Conservation (phyloP, 2,888 invertebrate genomes). For the Tetragonisca angustula region DNA sequence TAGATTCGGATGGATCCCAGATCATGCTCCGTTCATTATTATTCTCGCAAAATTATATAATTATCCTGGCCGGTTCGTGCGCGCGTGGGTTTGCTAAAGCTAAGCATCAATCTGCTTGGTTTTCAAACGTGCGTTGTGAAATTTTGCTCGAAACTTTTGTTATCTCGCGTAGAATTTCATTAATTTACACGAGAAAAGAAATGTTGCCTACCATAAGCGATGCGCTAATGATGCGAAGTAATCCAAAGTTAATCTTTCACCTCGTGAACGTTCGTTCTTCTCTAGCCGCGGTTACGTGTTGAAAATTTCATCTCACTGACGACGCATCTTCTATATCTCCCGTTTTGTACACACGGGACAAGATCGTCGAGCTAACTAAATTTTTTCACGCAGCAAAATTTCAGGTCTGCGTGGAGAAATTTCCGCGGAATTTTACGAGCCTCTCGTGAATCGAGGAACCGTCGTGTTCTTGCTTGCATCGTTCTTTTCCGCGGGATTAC, state of each 20-base stretch:
- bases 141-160: neutral
- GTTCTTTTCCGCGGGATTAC: neutral
- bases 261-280: neutral
- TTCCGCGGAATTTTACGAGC: constrained; percentile 7
- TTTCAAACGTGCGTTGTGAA: constrained; percentile 1
- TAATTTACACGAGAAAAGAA: constrained; percentile 12
- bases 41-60: neutral
- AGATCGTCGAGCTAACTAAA: constrained; percentile 12
- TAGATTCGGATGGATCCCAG: neutral
- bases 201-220: neutral
- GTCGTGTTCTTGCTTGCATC: neutral
- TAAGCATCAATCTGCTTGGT: neutral
- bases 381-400: neutral
- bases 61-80: neutral
- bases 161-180: constrained; percentile 25
- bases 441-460: neutral
- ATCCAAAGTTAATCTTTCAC: neutral
- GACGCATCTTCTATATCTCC: neutral
- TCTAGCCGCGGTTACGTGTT: neutral
- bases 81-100: neutral
- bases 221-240: neutral
- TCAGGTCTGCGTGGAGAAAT: too few relatives aligned
- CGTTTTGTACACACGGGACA: too few relatives aligned
- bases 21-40: constrained; percentile 8
- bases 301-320: neutral